A percentile compares a stretch with the other conserved stretches of the same genome.
Evolutionary conservation across 2,113 vertebrate species (phyloP).

Genomic region (Dipodomys ordii): DNA sequence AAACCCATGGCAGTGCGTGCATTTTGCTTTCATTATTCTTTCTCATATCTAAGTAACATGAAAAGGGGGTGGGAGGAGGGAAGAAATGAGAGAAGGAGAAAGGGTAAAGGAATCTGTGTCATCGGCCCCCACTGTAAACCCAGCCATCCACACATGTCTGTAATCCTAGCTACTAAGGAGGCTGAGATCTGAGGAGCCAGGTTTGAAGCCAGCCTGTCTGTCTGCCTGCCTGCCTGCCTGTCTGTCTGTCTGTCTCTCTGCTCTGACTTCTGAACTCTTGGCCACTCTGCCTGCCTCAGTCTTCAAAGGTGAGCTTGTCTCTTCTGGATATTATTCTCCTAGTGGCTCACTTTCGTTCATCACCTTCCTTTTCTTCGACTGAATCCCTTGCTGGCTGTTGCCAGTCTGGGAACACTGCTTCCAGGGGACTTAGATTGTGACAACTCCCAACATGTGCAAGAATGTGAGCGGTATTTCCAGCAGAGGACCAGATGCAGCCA

Average conservation of each 20-base stretch:
- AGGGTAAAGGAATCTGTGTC: accelerated
- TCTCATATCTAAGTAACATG: background rate
- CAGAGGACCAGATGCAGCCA: background rate
- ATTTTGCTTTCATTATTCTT: background rate
- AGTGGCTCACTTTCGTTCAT: background rate
- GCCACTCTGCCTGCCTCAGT: no score
- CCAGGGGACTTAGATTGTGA: background rate
- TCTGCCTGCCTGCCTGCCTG: no score
- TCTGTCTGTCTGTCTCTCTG: no score
- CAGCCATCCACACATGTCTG: background rate
- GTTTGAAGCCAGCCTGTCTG: no score
- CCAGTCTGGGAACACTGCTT: background rate
- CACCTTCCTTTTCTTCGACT: background rate
- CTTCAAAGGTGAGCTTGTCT: background rate
- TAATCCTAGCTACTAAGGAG: no score
- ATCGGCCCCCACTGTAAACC: accelerated
- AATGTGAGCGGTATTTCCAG: background rate
- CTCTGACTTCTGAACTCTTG: background rate
- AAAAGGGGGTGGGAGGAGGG: background rate
- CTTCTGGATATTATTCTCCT: background rate
- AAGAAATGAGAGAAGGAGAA: background rate
- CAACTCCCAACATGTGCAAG: background rate
- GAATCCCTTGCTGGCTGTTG: background rate
- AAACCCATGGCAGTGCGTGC: accelerated
- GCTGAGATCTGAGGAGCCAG: no score